Evolutionary conservation across 2,113 vertebrate species (phyloP).

Genomic region (Prietella phreatophila): DNA sequence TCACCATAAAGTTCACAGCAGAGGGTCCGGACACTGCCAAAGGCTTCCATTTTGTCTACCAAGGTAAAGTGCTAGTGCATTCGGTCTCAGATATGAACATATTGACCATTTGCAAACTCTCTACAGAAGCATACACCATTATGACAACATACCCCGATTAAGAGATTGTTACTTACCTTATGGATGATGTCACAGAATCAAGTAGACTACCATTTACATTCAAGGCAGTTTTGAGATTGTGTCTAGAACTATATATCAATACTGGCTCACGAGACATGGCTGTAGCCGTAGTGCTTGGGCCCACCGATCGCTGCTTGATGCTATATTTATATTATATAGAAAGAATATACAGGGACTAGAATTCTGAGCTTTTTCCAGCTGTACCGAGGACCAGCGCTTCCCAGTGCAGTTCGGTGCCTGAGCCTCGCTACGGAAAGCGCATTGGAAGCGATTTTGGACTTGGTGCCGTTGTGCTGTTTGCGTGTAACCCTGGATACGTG

Average conservation of each 20-base stretch:
- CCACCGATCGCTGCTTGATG: background rate
- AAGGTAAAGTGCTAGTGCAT: slow-evolving; percentile 78
- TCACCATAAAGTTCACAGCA: slow-evolving; percentile 89
- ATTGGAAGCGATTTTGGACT: slow-evolving; percentile 95
- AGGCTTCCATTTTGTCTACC: slow-evolving; percentile 99
- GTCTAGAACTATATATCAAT: too few species aligned
- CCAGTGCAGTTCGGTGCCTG: slow-evolving; percentile 95
- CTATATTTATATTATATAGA: background rate
- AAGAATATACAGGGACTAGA: background rate
- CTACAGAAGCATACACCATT: background rate
- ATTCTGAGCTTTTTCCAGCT: slow-evolving; percentile 69
- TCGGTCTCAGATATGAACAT: background rate
- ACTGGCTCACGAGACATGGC: background rate
- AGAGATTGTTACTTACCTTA: background rate
- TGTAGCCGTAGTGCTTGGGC: background rate
- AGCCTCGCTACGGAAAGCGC: slow-evolving; percentile 93
- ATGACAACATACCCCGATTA: background rate
- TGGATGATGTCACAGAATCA: background rate
- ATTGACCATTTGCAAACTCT: background rate
- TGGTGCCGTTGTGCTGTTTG: slow-evolving; percentile 88
- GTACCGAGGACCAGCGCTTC: slow-evolving; percentile 95
- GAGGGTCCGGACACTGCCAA: slow-evolving; percentile 90
- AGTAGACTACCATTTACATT: background rate
- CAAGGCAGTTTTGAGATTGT: background rate
- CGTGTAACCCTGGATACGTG: slow-evolving; percentile 93